Evolutionary conservation across 1,140 invertebrate species (phyloP).

Genomic region (Trichomalopsis sarcophagae): DNA sequence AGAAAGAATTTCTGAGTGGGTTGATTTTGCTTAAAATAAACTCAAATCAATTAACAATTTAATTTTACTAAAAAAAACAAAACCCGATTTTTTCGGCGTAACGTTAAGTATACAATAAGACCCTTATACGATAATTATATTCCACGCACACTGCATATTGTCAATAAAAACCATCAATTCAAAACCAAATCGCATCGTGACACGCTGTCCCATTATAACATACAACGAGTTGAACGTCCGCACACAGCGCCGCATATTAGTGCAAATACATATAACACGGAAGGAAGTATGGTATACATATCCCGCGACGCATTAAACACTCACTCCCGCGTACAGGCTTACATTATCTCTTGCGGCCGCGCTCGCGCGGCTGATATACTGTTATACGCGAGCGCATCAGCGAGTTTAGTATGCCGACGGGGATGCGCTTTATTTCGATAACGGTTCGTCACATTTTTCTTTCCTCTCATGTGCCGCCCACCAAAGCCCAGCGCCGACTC

Average conservation of each 20-base stretch:
- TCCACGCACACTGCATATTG: no score
- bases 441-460: conserved; percentile 38
- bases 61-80: no score
- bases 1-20: no score
- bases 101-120: no score
- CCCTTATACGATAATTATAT: no score
- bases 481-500: background rate
- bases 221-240: background rate
- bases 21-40: no score
- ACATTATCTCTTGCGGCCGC: background rate
- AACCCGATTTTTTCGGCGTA: no score
- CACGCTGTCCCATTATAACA: no score
- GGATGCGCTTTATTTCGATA: conserved; percentile 24
- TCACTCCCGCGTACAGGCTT: background rate
- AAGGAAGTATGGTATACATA: background rate
- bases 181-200: no score
- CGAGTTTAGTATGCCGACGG: conserved; percentile 8
- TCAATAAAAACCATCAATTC: no score
- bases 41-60: no score
- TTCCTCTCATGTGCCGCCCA: background rate
- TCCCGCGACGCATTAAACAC: background rate
- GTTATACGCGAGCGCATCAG: background rate
- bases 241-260: background rate
- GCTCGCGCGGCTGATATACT: background rate
- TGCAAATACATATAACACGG: background rate